phyloP scores from a whole-genome alignment of 92 coral and sea anemone genomes.

The Diadumene lineata region DNA sequence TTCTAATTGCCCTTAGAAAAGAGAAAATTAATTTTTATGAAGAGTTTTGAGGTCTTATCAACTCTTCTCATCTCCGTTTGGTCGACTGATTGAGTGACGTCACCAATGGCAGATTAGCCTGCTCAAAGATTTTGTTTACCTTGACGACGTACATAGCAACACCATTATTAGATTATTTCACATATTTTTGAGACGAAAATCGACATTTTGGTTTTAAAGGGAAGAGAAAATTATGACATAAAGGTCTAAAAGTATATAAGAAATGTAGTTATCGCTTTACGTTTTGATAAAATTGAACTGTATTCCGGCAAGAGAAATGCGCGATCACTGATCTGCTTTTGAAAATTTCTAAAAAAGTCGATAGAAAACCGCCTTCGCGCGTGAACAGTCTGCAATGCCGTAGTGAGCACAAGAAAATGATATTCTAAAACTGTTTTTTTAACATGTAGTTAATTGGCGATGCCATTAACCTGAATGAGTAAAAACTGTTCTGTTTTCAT shows the following conservation, averaged over 20 bases:
- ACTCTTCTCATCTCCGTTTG: conserved; percentile 22
- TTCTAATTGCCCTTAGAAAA: conserved; percentile 28
- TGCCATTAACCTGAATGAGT: too few species aligned
- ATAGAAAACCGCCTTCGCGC: too few species aligned
- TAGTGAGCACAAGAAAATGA: too few species aligned
- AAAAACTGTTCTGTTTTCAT: not conserved
- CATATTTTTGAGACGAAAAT: not conserved
- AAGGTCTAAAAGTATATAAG: not conserved
- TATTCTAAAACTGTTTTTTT: too few species aligned
- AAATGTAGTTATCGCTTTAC: not conserved
- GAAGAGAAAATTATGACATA: not conserved
- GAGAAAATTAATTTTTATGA: conserved; percentile 25
- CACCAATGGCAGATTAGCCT: conserved; percentile 26
- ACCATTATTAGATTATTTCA: not conserved
- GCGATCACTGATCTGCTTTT: not conserved
- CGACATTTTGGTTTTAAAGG: not conserved
- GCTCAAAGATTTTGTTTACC: conserved; percentile 19
- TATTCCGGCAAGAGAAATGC: not conserved
- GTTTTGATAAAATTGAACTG: too few species aligned
- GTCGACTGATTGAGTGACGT: conserved; percentile 36
- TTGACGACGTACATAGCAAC: conserved; percentile 42
- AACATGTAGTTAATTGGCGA: too few species aligned
- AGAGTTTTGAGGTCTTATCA: conserved; percentile 1
- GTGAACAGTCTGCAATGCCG: too few species aligned
- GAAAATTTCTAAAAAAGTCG: too few species aligned